Base-by-base conservation (phyloP, 1,140 invertebrate genomes). In the Achroia grisella region DNA sequence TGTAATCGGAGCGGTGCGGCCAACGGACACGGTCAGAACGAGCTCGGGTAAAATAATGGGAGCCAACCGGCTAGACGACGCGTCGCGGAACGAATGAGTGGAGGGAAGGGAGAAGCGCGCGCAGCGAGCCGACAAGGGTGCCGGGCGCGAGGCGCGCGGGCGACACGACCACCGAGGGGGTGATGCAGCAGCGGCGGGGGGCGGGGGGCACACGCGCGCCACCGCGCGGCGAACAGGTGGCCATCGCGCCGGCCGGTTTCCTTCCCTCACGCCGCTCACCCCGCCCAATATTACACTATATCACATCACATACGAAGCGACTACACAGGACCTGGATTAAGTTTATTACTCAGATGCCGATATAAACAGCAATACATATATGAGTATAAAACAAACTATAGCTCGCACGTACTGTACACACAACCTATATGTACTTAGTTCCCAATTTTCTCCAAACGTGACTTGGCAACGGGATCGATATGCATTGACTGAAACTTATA, bases 31-130 rank as follows among this genome's bases (percentile, higher is more conserved):
- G 72, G 58, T 64, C 61, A 47, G 70, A 77, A 71, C 71, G 70
- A 70, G 64, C 64, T 59, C 67, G 62, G 55, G 55, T 61, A 54
- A 71, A 48, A 57, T 50, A 55, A 52, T 62, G 51, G 60, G 63
- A 63, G 61, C 68, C 73, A 67, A 71, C 71, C 73, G 71, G 67
- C 63, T 53, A 70, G 64, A 65, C 62, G 56, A 76, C 73, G 72
- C 74, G 79, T 76, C 76, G 75, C 67, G 67, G 62, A 68, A 73
- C 79, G 79, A 80, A 75, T 80, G 79, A 75, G 64, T 61, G 65
- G 66, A 62, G 68, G 68, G 72, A 74, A 73, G 66, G 66, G 70
- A 61, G 63, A 46, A 56, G 68, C 76, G 71, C 66, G 68, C 69
- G 71, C 68, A 71, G 58, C 48, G 41, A 15, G 56, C 39, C 34